Percentiles rank a stretch among this genome's conserved stretches.
Evolutionary conservation across 2,888 invertebrate genomes (phyloP).

Genomic region (Lycophotia porphyrea): DNA sequence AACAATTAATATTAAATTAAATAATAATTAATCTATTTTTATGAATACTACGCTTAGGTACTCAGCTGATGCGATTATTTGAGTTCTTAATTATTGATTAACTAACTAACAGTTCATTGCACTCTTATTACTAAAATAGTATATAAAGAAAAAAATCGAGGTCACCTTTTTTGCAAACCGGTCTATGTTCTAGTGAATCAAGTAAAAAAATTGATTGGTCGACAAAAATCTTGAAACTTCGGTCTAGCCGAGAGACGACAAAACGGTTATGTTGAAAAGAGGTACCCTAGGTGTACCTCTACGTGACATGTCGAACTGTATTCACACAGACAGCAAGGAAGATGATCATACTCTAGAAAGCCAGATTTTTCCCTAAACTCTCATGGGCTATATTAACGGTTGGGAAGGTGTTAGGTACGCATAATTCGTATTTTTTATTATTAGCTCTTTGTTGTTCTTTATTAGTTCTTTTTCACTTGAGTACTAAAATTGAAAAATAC

Average conservation of each 20-base stretch:
- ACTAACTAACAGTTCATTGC: conserved; percentile 30
- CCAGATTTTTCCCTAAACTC: background rate
- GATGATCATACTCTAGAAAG: background rate
- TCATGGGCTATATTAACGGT: background rate
- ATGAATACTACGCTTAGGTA: background rate
- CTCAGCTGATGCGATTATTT: conserved; percentile 2
- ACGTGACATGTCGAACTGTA: background rate
- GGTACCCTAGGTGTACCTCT: background rate
- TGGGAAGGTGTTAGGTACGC: background rate
- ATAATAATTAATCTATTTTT: background rate
- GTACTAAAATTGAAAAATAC: background rate
- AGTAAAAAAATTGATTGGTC: background rate
- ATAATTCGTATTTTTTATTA: background rate
- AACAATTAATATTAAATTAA: background rate
- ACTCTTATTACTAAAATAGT: conserved; percentile 1
- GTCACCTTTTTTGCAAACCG: conserved; percentile 9
- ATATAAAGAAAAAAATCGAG: conserved; percentile 6
- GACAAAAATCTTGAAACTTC: background rate
- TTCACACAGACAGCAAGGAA: background rate
- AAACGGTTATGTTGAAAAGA: background rate
- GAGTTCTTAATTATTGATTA: background rate
- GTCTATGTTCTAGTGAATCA: background rate
- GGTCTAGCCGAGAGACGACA: background rate
- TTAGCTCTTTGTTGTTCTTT: background rate
- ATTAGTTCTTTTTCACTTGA: background rate